Base-by-base conservation (phyloP, 2,797 vertebrate species). In the Dromococcyx pavoninus region DNA sequence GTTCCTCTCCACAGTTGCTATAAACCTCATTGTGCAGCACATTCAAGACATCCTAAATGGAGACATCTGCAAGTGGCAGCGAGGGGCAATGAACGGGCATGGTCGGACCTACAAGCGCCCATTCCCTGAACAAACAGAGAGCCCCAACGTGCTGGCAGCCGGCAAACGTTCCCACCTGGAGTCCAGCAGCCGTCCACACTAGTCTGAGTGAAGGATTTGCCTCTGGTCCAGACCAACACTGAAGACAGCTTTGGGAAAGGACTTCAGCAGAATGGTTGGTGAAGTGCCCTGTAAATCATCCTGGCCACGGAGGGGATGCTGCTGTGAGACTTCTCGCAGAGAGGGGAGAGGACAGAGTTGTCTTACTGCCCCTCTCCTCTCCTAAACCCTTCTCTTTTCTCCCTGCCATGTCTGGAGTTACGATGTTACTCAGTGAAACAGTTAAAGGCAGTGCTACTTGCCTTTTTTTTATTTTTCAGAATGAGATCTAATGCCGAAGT, bases 1-100 rank as follows among this genome's bases (percentile, higher is more conserved):
- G 0, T 83, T 93, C 17, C 69, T 75, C 80, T 39, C 61, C 3
- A 7, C 97, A 99, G 99, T 99, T 75, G 99, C 99, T 69, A 99
- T 99, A 95, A 99, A 99, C 98, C 98, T 99, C 82, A 99, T 99
- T 1, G 99, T 99, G 74, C 99, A 99, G 97, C 99, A 99, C 97
- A 99, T 99, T 74, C 99, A 99, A 79, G 99, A 99, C 97, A 99
- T 99, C 88, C 98, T 99, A 11, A 99, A 97, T 0, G 99, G 99
- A 0, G 99, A 99, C 96, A 98, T 99, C 97, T 99, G 99, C 97
- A 99, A 98, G 90, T 99, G 99, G 98, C 99, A 99, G 91, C 98
- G 99, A 0, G 98, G 98, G 4, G 93, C 98, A 0, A 22, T 98
- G 30, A 98, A 98, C 0, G 97, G 98, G 25, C 98, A 98, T 3